Conservation (phyloP, 2,888 invertebrate species). For the Pristionchus maxplancki region DNA sequence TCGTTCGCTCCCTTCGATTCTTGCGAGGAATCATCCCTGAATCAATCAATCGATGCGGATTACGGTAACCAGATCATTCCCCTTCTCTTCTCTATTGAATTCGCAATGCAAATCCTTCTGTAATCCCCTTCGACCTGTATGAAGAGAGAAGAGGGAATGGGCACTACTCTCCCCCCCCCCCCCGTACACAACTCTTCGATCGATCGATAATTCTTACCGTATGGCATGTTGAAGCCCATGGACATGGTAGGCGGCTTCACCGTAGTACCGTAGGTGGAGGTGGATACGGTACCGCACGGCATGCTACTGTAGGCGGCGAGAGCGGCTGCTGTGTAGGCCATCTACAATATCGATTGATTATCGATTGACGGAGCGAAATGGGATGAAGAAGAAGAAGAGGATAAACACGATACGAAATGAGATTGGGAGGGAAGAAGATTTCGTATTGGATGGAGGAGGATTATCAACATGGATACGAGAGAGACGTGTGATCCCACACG, state of each 20-base stretch:
- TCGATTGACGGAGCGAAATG: neutral
- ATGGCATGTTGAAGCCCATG: slow-evolving; percentile 25
- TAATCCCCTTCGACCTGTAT: slow-evolving; percentile 43
- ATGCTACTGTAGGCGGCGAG: neutral
- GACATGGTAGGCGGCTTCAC: neutral
- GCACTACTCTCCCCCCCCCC: slow-evolving; percentile 20
- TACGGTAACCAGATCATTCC: slow-evolving; percentile 14
- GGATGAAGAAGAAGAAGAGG: too few species aligned
- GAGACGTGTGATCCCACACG: neutral
- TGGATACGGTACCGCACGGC: slow-evolving; percentile 3
- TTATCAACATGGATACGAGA: slow-evolving; percentile 9
- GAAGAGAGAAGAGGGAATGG: neutral
- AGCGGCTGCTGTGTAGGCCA: slow-evolving; percentile 30
- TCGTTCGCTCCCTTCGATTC: slow-evolving; percentile 48
- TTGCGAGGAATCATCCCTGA: slow-evolving; percentile 45
- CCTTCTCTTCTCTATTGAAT: slow-evolving; percentile 24
- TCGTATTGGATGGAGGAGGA: neutral
- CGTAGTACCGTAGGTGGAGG: slow-evolving; percentile 21
- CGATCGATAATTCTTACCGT: slow-evolving; percentile 25
- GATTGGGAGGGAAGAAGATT: neutral
- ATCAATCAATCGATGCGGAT: neutral
- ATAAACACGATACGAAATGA: slow-evolving; percentile 16
- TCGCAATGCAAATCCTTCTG: slow-evolving; percentile 49
- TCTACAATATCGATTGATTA: neutral
- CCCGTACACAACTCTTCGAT: neutral